Evolutionary conservation across 2,888 invertebrate genomes (phyloP).

Genomic region (Heliconius erato): DNA sequence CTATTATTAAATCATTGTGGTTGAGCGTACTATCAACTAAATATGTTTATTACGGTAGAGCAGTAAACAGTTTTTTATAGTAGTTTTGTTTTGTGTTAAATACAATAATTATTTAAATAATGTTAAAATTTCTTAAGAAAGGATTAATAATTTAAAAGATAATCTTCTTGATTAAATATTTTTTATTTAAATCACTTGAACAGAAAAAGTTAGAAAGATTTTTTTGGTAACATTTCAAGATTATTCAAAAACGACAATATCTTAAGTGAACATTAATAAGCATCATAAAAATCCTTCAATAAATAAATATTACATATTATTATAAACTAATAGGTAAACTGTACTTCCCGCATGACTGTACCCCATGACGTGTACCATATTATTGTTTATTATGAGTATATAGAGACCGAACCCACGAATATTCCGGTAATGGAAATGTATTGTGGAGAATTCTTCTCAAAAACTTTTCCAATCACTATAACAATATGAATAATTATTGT

Average conservation of each 20-base stretch:
- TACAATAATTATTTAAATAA: not conserved
- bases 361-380: constrained; percentile 36
- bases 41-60: constrained; percentile 6
- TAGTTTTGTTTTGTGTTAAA: not conserved
- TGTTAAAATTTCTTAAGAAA: not conserved
- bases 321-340: not conserved
- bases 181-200: not conserved
- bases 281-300: not conserved
- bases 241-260: not conserved
- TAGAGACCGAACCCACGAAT: constrained; percentile 53
- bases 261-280: not conserved
- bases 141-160: not conserved
- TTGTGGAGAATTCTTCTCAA: constrained; percentile 54
- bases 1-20: constrained; percentile 12
- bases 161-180: not conserved
- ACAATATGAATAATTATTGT: constrained; percentile 48
- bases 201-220: not conserved
- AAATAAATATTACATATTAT: constrained; percentile 7
- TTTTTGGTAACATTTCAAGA: not conserved
- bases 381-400: constrained; percentile 16
- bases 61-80: not conserved
- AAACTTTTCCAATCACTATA: constrained; percentile 61
- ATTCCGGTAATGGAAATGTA: constrained; percentile 64
- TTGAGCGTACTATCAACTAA: constrained; percentile 4
- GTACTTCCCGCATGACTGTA: constrained; percentile 50